These are phyloP conservation scores for Lasioglossum baleicum DNA, from an alignment of 1,140 invertebrate genomes.

Conservation along the genomic window DNA sequence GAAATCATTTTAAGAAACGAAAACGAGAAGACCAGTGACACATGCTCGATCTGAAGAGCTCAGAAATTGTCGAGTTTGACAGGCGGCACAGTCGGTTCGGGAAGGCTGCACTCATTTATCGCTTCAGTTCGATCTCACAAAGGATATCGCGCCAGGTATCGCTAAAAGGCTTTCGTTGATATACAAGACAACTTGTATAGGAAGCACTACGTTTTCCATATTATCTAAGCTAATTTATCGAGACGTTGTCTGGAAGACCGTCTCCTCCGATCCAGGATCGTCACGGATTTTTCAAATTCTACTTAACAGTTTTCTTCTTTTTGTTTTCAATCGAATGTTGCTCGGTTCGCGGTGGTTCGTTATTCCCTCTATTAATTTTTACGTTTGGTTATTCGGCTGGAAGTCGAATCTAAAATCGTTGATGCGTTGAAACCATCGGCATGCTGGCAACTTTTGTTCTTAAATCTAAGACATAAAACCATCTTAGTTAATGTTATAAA, in stretches of 20 bases:
- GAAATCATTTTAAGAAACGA: background rate
- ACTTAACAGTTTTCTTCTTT: background rate
- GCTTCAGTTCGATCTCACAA: constrained; percentile 40
- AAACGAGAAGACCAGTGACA: background rate
- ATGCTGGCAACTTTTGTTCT: too few species aligned
- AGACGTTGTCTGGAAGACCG: background rate
- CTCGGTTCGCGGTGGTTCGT: constrained; percentile 10
- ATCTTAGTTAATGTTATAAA: too few species aligned
- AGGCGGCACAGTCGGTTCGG: background rate
- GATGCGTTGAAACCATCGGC: too few species aligned
- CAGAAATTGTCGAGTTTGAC: background rate
- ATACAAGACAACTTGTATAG: constrained; percentile 32
- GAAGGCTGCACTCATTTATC: constrained; percentile 21
- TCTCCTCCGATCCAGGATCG: constrained; percentile 3
- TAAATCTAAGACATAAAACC: too few species aligned
- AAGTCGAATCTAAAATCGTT: background rate
- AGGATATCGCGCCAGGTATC: constrained; percentile 37
- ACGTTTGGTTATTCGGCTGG: constrained; percentile 27
- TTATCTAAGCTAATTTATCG: constrained; percentile 46
- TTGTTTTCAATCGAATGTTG: background rate
- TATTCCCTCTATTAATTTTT: constrained; percentile 34
- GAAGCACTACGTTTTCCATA: constrained; percentile 32
- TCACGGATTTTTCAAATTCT: background rate
- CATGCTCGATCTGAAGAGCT: background rate
- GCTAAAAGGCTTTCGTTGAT: constrained; percentile 23